Evolutionary conservation across 2,113 vertebrate genomes (phyloP).

Genomic region (Elaphurus davidianus): DNA sequence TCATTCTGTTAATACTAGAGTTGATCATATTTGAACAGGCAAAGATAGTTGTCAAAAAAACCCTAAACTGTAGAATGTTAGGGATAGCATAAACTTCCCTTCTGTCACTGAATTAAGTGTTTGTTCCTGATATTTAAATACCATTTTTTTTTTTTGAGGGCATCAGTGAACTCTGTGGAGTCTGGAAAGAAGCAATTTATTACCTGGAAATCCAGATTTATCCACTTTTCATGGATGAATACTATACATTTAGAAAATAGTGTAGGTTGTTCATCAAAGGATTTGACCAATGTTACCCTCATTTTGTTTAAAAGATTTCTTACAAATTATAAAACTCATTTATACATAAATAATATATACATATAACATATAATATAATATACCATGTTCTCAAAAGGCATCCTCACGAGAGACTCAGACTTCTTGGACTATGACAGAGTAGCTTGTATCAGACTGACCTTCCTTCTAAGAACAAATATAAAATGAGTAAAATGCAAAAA

Average conservation of each 20-base stretch:
- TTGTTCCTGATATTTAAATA: background rate
- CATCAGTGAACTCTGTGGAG: background rate
- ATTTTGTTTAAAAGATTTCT: background rate
- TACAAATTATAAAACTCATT: background rate
- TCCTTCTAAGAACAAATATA: background rate
- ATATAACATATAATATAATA: background rate
- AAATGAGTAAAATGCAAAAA: background rate
- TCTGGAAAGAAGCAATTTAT: background rate
- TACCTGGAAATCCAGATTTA: background rate
- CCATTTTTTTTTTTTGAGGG: background rate
- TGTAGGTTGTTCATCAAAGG: background rate
- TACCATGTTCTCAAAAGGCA: background rate
- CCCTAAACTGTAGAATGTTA: background rate
- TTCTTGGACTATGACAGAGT: background rate
- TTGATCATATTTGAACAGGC: background rate
- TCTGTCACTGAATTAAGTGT: background rate
- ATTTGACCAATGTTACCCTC: background rate
- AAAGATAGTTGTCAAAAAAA: background rate
- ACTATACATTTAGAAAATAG: background rate
- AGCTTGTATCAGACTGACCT: background rate
- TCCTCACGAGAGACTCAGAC: background rate
- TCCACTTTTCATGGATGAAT: background rate
- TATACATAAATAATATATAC: background rate
- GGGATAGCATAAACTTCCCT: background rate
- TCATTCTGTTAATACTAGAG: background rate